phyloP scores from a whole-genome alignment of 2,888 invertebrate genomes.

The Drosophila bunnanda region DNA sequence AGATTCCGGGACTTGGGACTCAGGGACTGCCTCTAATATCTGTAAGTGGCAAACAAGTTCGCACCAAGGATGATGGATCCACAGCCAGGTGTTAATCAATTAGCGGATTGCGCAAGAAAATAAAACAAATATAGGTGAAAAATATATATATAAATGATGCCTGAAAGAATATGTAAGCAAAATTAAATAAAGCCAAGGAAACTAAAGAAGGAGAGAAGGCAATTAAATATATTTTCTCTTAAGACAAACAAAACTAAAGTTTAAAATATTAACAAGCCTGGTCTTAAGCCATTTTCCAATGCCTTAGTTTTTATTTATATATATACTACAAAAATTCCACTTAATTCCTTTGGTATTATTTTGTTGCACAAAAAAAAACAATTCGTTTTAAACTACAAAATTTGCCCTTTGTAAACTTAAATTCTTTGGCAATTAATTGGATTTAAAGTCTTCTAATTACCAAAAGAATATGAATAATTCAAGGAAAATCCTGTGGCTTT shows the following conservation, averaged over 20 bases:
- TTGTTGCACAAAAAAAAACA: not conserved
- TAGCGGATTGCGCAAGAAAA: slow-evolving; percentile 38
- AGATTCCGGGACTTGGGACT: not conserved
- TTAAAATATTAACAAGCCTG: no score
- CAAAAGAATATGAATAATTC: not conserved
- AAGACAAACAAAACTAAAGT: not conserved
- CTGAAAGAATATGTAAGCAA: not conserved
- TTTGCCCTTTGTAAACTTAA: no score
- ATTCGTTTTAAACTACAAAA: no score
- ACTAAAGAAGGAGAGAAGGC: not conserved
- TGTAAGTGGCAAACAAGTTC: slow-evolving; percentile 52
- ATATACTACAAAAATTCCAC: not conserved
- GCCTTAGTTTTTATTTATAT: not conserved
- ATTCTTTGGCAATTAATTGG: not conserved
- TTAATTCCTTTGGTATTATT: not conserved
- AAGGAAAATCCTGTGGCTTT: not conserved
- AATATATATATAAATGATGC: not conserved
- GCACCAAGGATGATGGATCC: slow-evolving; percentile 51
- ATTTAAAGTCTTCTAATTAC: not conserved
- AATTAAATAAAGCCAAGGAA: not conserved
- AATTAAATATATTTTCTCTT: not conserved
- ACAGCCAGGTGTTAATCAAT: slow-evolving; percentile 70
- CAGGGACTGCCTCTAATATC: slow-evolving; percentile 48
- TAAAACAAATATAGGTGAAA: slow-evolving; percentile 1
- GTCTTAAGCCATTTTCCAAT: not conserved